Percentiles rank a stretch among this genome's conserved stretches.
Conservation (phyloP, 2,797 vertebrate genomes). For the Sus cebifrons region DNA sequence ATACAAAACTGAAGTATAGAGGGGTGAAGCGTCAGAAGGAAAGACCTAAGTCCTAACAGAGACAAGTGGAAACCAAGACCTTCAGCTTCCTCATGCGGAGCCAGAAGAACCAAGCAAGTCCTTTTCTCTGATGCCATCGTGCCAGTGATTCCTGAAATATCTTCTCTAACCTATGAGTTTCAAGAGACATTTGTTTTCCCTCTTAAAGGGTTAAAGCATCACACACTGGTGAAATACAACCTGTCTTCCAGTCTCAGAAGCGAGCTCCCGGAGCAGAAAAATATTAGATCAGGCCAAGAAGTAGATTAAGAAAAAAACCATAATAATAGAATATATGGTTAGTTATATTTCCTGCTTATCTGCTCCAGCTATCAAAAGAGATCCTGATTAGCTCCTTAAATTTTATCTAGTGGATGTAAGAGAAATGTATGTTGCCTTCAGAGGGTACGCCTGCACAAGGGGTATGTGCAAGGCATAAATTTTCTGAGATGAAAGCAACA, state of each 20-base stretch:
- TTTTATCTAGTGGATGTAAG: slow-evolving; percentile 63
- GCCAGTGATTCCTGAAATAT: neutral
- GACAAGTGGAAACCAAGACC: neutral
- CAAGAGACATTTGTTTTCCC: slow-evolving; percentile 47
- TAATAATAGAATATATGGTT: slow-evolving; percentile 83
- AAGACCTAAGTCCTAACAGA: neutral
- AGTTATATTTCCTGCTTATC: slow-evolving; percentile 82
- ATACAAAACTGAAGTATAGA: neutral
- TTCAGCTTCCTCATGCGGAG: neutral
- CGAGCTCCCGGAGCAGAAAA: slow-evolving; percentile 85
- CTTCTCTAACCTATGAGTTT: neutral
- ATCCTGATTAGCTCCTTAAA: neutral
- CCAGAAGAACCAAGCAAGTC: neutral
- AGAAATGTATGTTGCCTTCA: neutral
- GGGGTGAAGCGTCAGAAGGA: neutral
- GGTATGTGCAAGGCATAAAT: neutral
- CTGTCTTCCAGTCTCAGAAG: slow-evolving; percentile 75
- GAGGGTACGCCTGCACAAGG: neutral
- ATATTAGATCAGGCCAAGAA: slow-evolving; percentile 88
- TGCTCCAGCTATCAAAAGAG: slow-evolving; percentile 77
- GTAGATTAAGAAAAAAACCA: slow-evolving; percentile 86
- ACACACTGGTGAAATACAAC: slow-evolving; percentile 33
- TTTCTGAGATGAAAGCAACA: slow-evolving; percentile 41
- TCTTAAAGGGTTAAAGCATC: slow-evolving; percentile 9
- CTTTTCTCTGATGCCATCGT: neutral